Percentiles rank a stretch among this genome's conserved stretches.
Conservation (phyloP, 2,113 vertebrate species). For the Tachysurus vachellii region DNA sequence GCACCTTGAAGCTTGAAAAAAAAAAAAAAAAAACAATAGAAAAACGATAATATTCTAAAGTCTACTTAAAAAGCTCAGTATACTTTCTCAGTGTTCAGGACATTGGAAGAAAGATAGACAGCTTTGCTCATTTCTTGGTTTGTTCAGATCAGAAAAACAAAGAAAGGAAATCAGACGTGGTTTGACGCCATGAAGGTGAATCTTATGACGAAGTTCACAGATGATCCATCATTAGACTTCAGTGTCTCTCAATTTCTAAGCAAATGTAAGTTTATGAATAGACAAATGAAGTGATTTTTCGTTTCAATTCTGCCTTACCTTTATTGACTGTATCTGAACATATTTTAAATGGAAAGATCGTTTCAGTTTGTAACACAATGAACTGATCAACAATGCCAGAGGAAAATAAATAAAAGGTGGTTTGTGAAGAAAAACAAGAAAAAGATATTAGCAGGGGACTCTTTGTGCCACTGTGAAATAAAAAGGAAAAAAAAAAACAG, state of each 20-base stretch:
- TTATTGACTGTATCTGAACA: background rate
- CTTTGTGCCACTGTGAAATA: background rate
- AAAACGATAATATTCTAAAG: background rate
- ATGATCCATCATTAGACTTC: conserved; percentile 53
- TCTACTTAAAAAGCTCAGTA: background rate
- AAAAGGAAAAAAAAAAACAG: background rate
- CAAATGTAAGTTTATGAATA: conserved; percentile 62
- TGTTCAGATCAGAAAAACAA: conserved; percentile 44
- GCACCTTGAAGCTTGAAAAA: too few species aligned
- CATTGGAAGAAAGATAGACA: conserved; percentile 60
- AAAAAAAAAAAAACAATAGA: background rate
- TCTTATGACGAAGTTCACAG: conserved; percentile 71
- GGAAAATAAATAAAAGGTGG: conserved; percentile 60
- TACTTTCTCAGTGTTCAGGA: conserved; percentile 60
- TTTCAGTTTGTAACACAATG: conserved; percentile 67
- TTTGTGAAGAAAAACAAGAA: background rate
- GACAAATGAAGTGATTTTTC: background rate
- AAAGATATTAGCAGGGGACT: background rate
- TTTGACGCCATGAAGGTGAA: conserved; percentile 80
- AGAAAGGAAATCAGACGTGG: conserved; percentile 60
- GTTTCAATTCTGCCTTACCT: background rate
- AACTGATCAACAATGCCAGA: conserved; percentile 66
- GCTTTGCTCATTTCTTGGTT: conserved; percentile 74
- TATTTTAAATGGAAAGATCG: conserved; percentile 59
- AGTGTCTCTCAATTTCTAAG: conserved; percentile 72